Evolutionary conservation across 2,888 invertebrate genomes (phyloP), one percentile per base, ranked within the genome.

Genomic region (Colostygia pectinataria): DNA sequence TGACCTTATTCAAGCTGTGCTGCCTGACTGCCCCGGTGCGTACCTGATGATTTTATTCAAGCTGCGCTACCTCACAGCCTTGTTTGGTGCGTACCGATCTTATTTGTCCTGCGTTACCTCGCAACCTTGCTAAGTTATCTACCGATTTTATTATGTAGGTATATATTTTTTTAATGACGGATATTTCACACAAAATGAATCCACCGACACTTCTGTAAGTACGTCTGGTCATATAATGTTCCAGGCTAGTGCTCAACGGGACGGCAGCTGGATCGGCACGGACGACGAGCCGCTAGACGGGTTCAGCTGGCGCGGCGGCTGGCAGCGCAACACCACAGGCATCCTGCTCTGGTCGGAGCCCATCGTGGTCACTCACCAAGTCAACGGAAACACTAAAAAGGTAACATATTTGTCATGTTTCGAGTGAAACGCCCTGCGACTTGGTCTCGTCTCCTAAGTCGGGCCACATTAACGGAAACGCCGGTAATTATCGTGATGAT

Each of bases 271-370:
- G 97, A 80, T 97, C 56, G 97, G 97, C 7, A 91, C 91, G 51
- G 94, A 95, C 41, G 91, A 94, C 9, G 53, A 53, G 18, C 96
- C 97, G 0, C 82, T 98, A 46, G 92, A 93, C 27, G 97, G 97
- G 0, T 98, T 98, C 80, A 94, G 96, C 14, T 98, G 97, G 97
- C 91, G 96, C 64, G 97, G 97, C 2, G 98, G 98, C 5, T 95
- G 95, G 1, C 96, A 97, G 76, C 91, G 97, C 47, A 96, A 98
- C 72, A 98, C 98, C 9, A 97, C 97, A 2, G 98, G 98, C 20
- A 98, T 98, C 60, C 88, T 97, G 18, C 93, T 98, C 97, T 63
- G 61, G 98, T 96, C 96, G 14, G 95, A 97, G 73, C 94, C 97
- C 29, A 97, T 96, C 78, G 83, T 95, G 45, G 91, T 94, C 31